A percentile compares a stretch with the other conserved stretches of the same genome.
Conservation (phyloP, 2,888 invertebrate species). For the Melanophora roralis region DNA sequence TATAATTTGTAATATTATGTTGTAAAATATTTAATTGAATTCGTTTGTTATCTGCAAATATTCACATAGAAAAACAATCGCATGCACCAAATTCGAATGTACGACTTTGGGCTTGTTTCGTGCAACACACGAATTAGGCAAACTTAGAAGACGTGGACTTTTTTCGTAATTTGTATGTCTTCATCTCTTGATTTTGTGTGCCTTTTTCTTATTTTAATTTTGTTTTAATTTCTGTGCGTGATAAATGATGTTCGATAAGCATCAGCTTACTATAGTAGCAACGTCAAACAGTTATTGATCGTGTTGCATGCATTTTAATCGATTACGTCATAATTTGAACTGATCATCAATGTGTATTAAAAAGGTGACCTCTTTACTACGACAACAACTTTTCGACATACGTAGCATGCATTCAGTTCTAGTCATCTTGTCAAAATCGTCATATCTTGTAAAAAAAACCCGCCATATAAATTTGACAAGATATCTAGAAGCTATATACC, state of each 20-base stretch:
- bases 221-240: constrained; percentile 17
- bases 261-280: not conserved
- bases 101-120: constrained; percentile 31
- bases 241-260: constrained; percentile 9
- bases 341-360: too few relatives aligned
- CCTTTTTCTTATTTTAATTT: not conserved
- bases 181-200: constrained; percentile 1
- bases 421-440: too few relatives aligned
- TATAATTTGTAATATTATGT: constrained; percentile 13
- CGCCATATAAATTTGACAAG: too few relatives aligned
- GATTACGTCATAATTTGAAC: constrained; percentile 33
- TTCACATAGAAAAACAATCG: constrained; percentile 1
- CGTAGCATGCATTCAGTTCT: too few relatives aligned
- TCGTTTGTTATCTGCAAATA: not conserved
- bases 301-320: constrained; percentile 43
- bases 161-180: constrained; percentile 3
- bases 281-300: not conserved
- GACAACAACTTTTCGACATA: too few relatives aligned
- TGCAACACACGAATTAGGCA: constrained; percentile 5
- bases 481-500: too few relatives aligned
- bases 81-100: constrained; percentile 16
- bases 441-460: too few relatives aligned
- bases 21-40: constrained; percentile 35
- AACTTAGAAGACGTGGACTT: not conserved
- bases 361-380: too few relatives aligned